Evolutionary conservation across 1,140 invertebrate species (phyloP).

Genomic region (Ylistrum balloti): DNA sequence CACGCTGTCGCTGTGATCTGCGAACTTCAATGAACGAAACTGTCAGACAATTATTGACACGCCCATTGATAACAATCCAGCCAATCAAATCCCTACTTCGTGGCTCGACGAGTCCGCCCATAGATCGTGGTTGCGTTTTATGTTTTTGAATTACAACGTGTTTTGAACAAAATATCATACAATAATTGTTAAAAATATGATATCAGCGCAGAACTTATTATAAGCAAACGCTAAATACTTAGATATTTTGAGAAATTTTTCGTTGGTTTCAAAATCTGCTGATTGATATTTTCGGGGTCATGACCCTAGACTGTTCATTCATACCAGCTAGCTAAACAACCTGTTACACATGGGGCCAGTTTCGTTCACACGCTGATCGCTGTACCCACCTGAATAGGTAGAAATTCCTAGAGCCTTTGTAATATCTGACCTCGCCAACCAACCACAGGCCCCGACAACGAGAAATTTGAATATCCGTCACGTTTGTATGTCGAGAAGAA

Average conservation of each 20-base stretch:
- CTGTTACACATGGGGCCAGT: conserved; percentile 15
- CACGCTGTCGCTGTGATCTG: not conserved
- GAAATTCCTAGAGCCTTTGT: conserved; percentile 2
- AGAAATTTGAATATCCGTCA: not conserved
- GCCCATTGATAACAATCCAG: conserved; percentile 15
- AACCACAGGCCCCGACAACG: conserved; percentile 11
- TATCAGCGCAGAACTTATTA: no score
- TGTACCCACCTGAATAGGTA: conserved; percentile 17
- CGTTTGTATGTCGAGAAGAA: not conserved
- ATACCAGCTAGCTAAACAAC: not conserved
- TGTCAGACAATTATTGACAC: not conserved
- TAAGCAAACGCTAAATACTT: no score
- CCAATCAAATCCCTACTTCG: not conserved
- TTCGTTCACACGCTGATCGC: not conserved
- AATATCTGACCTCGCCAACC: conserved; percentile 12
- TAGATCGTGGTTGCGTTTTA: not conserved
- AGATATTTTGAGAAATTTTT: no score
- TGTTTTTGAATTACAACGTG: not conserved
- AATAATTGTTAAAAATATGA: no score
- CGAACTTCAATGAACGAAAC: conserved; percentile 30
- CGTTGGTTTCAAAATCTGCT: not conserved
- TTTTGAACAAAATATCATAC: not conserved
- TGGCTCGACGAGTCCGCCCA: not conserved
- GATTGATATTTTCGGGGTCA: not conserved
- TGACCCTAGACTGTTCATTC: conserved; percentile 20